These are phyloP conservation scores for Geococcyx californianus DNA, from an alignment of 2,113 vertebrate genomes.

Conservation along the genomic window DNA sequence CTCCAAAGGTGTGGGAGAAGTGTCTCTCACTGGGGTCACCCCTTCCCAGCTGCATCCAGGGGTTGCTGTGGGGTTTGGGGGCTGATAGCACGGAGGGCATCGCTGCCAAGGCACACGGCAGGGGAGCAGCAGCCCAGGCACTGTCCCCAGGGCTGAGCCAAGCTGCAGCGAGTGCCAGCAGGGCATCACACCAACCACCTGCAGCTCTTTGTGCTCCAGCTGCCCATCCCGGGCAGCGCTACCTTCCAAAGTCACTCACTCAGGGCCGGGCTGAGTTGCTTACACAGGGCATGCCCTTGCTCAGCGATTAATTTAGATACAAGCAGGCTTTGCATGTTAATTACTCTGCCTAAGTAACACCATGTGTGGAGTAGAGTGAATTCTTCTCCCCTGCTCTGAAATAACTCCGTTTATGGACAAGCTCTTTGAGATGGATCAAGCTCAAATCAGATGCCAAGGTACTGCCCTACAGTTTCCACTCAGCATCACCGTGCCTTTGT, in stretches of 20 bases:
- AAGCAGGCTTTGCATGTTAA: not conserved
- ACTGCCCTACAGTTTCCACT: not conserved
- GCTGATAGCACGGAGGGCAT: not conserved
- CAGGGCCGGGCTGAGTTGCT: not conserved
- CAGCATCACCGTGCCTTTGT: not conserved
- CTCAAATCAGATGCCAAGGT: not conserved
- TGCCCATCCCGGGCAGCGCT: fast-evolving
- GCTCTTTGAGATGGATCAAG: not conserved
- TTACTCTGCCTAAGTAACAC: not conserved
- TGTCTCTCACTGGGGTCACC: not conserved
- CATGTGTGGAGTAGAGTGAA: not conserved
- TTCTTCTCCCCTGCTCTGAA: not conserved
- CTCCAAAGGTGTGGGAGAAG: fast-evolving
- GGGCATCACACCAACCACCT: not conserved
- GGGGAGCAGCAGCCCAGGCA: not conserved
- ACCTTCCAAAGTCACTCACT: not conserved
- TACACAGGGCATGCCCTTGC: not conserved
- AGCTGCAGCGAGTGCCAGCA: not conserved
- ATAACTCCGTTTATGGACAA: not conserved
- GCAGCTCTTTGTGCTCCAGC: not conserved
- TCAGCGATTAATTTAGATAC: not conserved
- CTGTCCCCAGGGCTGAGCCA: not conserved
- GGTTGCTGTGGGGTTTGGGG: not conserved
- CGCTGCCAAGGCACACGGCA: not conserved
- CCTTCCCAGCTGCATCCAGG: not conserved